Conservation (phyloP, 2,888 invertebrate species). For the Limenitis camilla region DNA sequence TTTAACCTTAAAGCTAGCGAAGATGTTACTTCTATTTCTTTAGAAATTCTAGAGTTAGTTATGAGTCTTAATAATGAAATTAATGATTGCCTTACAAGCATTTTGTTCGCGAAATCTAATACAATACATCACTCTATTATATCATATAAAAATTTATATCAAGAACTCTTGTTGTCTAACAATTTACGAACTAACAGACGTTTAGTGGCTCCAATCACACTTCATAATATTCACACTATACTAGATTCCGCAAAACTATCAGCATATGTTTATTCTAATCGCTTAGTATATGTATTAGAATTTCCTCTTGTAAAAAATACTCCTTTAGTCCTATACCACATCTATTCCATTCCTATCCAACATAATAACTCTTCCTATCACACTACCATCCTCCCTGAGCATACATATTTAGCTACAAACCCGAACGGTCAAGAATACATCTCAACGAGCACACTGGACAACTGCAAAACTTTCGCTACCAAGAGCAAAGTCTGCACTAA, state of each 20-base stretch:
- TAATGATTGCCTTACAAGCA: background rate
- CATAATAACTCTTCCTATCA: constrained; percentile 27
- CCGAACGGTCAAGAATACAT: constrained; percentile 26
- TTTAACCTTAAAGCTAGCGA: constrained; percentile 26
- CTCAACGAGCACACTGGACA: constrained; percentile 25
- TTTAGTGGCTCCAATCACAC: too few species aligned
- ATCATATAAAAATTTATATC: constrained; percentile 23
- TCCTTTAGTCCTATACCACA: constrained; percentile 26
- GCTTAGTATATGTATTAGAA: constrained; percentile 28
- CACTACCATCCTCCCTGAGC: constrained; percentile 32
- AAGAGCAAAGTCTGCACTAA: too few species aligned
- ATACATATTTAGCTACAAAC: too few species aligned
- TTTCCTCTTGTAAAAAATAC: too few species aligned
- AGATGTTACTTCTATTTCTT: constrained; percentile 26
- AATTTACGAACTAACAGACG: too few species aligned
- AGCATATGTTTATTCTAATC: constrained; percentile 28
- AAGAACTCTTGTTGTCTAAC: constrained; percentile 27
- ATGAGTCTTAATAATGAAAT: background rate
- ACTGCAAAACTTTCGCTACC: constrained; percentile 24
- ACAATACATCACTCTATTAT: too few species aligned
- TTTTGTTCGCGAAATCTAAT: too few species aligned
- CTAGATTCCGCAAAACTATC: constrained; percentile 26
- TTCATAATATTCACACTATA: too few species aligned
- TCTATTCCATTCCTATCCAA: constrained; percentile 30
- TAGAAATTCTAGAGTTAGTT: constrained; percentile 3